Base-by-base conservation (phyloP, 2,113 vertebrate species). In the Heterotilapia buettikoferi region DNA sequence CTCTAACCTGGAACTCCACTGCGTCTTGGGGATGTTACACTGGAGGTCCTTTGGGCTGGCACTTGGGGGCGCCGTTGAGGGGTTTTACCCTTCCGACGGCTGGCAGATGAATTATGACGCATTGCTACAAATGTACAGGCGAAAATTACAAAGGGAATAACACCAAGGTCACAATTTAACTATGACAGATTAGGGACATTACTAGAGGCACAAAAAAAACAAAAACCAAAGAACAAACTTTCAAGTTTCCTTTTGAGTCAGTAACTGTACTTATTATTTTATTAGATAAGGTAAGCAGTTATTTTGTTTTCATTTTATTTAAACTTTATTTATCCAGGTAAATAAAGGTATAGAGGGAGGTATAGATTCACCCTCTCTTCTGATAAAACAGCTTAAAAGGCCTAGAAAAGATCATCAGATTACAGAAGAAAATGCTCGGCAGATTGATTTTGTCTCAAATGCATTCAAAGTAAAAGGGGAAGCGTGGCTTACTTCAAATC, bases 21-120 rank as follows among this genome's bases (percentile, higher is more conserved):
- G 6, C 6, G 33, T 7, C 86, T 82, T 2, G 92, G 91, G 10
- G 91, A 21, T 16, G 16, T 26, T 1, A 81, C 6, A 2, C 40
- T 18, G 3, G 88, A 18, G 1, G 89, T 2, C 8, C 50, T 26
- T 2, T 89, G 73, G 2, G 50, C 18, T 2, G 59, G 80, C 12
- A 3, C 11, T 0, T 92, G 92, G 4, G 93, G 59, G 3, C 95
- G 94, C 6, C 79, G 96, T n/a, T 56, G 45, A 2, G 96, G 96
- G 2, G 85, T 63, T 21, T 18, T 83, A 8, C 89, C 86, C 66
- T 97, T 97, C 10, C 96, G 76, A 2, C 93, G 93, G 33, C 16
- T 68, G 9, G 43, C 2, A 11, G 93, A 84, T 9, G 21, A 0
- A 38, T 80, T 4, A 6, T 19, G 94, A 59, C 88, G 90, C 96